Conservation (phyloP, 2,797 vertebrate species). For the Chelon auratus region DNA sequence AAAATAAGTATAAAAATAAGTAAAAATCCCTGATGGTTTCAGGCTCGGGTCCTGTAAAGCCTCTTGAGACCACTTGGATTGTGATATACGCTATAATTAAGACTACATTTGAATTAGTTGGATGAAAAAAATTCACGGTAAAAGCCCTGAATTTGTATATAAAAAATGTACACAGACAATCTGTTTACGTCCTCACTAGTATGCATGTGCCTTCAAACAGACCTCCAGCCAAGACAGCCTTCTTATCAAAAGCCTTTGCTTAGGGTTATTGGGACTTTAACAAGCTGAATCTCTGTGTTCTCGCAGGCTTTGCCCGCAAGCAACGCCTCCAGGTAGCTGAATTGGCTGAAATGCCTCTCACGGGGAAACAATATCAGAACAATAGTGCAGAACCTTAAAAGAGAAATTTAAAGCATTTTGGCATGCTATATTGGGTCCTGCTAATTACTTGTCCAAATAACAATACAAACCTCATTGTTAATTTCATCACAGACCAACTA, state of each 20-base stretch:
- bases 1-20: too few relatives aligned
- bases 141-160: too few relatives aligned
- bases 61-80: too few relatives aligned
- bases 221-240: neutral
- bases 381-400: slow-evolving; percentile 15
- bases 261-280: slow-evolving; percentile 40
- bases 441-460: neutral
- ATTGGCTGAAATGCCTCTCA: slow-evolving; percentile 41
- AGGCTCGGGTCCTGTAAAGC: too few relatives aligned
- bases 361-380: slow-evolving; percentile 17
- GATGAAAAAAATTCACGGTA: too few relatives aligned
- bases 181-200: too few relatives aligned
- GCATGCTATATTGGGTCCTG: neutral
- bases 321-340: slow-evolving; percentile 47
- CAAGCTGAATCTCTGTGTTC: slow-evolving; percentile 44
- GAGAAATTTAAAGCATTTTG: slow-evolving; percentile 5
- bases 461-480: neutral
- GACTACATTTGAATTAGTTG: too few relatives aligned
- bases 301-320: slow-evolving; percentile 47
- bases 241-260: slow-evolving; percentile 29
- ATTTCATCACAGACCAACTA: slow-evolving; percentile 30
- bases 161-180: too few relatives aligned
- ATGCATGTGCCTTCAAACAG: neutral
- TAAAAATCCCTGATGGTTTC: too few relatives aligned
- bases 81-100: too few relatives aligned